Evolutionary conservation across 2,888 invertebrate species (phyloP).

Genomic region (Watsonalla binaria): DNA sequence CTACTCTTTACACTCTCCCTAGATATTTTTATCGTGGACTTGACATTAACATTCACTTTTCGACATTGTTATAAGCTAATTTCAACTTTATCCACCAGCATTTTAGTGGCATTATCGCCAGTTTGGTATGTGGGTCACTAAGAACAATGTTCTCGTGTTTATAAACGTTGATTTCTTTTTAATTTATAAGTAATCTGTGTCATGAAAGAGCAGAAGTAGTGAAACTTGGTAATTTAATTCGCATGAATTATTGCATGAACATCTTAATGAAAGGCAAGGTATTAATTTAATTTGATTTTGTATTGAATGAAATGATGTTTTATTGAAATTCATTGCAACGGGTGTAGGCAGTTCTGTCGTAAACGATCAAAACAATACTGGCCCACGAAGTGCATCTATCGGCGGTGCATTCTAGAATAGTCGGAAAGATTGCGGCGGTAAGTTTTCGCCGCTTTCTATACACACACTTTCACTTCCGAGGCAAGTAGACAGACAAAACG

Average conservation of each 20-base stretch:
- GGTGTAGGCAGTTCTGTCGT: conserved; percentile 7
- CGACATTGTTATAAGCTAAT: conserved; percentile 13
- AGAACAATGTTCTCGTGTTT: conserved; percentile 34
- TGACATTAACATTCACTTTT: conserved; percentile 51
- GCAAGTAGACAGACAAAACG: conserved; percentile 44
- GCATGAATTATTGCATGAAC: neutral
- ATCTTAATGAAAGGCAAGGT: too few relatives aligned
- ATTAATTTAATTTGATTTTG: too few relatives aligned
- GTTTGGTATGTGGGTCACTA: conserved; percentile 27
- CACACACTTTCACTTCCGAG: conserved; percentile 60
- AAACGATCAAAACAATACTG: conserved; percentile 16
- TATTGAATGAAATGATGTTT: neutral
- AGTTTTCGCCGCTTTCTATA: conserved; percentile 58
- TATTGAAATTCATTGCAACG: neutral
- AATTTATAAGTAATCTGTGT: conserved; percentile 8
- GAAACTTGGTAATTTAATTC: neutral
- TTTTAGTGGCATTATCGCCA: conserved; percentile 21
- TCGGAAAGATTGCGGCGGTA: conserved; percentile 35
- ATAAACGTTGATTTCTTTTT: conserved; percentile 43
- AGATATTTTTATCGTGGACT: conserved; percentile 51
- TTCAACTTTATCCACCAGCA: conserved; percentile 23
- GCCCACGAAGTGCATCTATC: conserved; percentile 28
- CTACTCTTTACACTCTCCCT: conserved; percentile 62
- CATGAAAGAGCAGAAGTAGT: neutral
- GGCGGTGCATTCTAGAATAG: conserved; percentile 39